These are phyloP conservation scores for Drosophila nebulosa DNA, from an alignment of 1,140 invertebrate genomes.

Conservation along the genomic window DNA sequence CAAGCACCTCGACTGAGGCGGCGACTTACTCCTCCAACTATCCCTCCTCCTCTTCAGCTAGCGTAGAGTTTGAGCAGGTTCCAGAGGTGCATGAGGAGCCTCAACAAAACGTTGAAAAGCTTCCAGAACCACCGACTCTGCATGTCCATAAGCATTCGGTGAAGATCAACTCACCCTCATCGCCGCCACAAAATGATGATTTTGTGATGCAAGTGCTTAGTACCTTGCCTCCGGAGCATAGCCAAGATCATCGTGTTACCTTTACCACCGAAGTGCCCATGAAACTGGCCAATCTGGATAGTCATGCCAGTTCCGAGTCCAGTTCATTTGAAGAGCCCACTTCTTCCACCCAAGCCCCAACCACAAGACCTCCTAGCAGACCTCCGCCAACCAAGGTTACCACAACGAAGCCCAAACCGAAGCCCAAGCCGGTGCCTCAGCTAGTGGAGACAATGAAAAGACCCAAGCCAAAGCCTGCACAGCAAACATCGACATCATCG, in stretches of 20 bases:
- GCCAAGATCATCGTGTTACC: constrained; percentile 45
- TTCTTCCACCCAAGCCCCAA: constrained; percentile 39
- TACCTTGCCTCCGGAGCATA: constrained; percentile 60
- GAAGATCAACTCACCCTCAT: constrained; percentile 56
- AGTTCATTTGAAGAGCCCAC: constrained; percentile 63
- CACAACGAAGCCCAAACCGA: constrained; percentile 11
- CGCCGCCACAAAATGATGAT: constrained; percentile 68
- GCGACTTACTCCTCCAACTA: constrained; percentile 24
- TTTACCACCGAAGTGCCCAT: constrained; percentile 74
- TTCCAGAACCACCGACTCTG: constrained; percentile 41
- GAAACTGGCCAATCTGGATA: constrained; percentile 57
- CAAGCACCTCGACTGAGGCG: constrained; percentile 53
- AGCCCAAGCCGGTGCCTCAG: constrained; percentile 38
- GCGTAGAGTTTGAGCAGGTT: constrained; percentile 62
- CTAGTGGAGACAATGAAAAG: constrained; percentile 45
- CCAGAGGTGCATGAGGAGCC: neutral
- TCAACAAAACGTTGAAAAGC: neutral
- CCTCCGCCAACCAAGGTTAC: constrained; percentile 20
- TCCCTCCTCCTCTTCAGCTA: constrained; percentile 24
- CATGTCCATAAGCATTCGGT: constrained; percentile 72
- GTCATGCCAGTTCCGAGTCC: constrained; percentile 64
- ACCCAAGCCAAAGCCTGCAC: constrained; percentile 39
- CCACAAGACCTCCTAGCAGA: constrained; percentile 35
- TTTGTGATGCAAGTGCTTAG: constrained; percentile 70
- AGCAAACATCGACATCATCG: neutral